Evolutionary conservation across 1,140 invertebrate genomes (phyloP).

Genomic region (Ladona fulva): DNA sequence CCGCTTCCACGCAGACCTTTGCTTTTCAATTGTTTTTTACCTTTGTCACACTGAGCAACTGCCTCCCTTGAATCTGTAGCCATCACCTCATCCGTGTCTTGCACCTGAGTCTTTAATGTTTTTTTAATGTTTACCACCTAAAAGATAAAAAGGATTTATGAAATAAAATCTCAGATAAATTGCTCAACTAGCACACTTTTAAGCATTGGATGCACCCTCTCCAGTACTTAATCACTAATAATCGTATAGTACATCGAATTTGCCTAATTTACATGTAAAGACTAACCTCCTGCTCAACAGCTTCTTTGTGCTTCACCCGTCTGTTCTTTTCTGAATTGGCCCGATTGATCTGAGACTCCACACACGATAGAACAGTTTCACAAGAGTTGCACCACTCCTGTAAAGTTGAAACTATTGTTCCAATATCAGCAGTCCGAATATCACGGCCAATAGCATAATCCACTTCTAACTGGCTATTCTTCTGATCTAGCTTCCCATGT

Average conservation of each 20-base stretch:
- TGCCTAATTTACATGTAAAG: conserved; percentile 17
- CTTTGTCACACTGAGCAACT: conserved; percentile 32
- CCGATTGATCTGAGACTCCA: conserved; percentile 79
- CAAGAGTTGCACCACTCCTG: conserved; percentile 87
- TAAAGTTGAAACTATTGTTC: conserved; percentile 66
- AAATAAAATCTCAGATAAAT: no score
- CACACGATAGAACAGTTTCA: conserved; percentile 75
- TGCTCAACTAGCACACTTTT: no score
- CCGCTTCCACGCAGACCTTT: conserved; percentile 41
- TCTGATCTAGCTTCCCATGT: conserved; percentile 92
- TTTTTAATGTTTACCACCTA: conserved; percentile 74
- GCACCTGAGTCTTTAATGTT: conserved; percentile 63
- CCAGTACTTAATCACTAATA: no score
- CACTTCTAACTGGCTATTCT: conserved; percentile 84
- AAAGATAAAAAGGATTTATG: conserved; percentile 18
- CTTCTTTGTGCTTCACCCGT: conserved; percentile 67
- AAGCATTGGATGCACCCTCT: no score
- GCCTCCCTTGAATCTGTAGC: conserved; percentile 43
- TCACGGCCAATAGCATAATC: conserved; percentile 91
- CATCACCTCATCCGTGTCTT: conserved; percentile 54
- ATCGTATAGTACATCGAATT: conserved; percentile 18
- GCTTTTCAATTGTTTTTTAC: conserved; percentile 38
- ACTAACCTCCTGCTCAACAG: conserved; percentile 75
- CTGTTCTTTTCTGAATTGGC: conserved; percentile 80
- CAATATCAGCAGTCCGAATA: conserved; percentile 70